A percentile compares a stretch with the other conserved stretches of the same genome.
Conservation (phyloP, 1,140 invertebrate genomes). For the Paraescarpia echinospica region DNA sequence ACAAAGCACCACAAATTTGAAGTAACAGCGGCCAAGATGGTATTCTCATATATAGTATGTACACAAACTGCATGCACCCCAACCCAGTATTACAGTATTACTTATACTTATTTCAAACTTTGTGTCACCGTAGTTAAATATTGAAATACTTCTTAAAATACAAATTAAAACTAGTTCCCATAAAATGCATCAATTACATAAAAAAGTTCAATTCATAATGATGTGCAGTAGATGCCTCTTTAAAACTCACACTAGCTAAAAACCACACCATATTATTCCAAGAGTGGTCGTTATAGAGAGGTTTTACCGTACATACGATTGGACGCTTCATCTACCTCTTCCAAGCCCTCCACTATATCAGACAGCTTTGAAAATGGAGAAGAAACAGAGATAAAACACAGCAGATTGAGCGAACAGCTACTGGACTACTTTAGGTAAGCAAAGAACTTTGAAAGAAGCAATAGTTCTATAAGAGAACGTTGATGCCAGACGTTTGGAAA, state of each 20-base stretch:
- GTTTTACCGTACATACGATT: slow-evolving; percentile 1
- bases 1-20: too few species aligned
- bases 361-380: background rate
- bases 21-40: too few species aligned
- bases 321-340: background rate
- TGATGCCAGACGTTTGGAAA: too few species aligned
- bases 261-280: background rate
- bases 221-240: background rate
- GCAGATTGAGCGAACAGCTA: background rate
- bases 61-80: background rate
- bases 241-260: background rate
- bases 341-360: background rate
- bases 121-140: background rate
- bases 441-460: background rate
- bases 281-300: background rate
- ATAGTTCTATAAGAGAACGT: too few species aligned
- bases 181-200: background rate
- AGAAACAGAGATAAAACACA: background rate
- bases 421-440: too few species aligned
- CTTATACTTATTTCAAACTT: background rate
- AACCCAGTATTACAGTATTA: background rate
- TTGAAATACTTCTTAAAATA: background rate
- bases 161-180: background rate
- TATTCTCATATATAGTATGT: too few species aligned
- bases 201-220: background rate